Base-by-base conservation (phyloP, 1,140 invertebrate species). In the Carcinoscorpius rotundicauda region DNA sequence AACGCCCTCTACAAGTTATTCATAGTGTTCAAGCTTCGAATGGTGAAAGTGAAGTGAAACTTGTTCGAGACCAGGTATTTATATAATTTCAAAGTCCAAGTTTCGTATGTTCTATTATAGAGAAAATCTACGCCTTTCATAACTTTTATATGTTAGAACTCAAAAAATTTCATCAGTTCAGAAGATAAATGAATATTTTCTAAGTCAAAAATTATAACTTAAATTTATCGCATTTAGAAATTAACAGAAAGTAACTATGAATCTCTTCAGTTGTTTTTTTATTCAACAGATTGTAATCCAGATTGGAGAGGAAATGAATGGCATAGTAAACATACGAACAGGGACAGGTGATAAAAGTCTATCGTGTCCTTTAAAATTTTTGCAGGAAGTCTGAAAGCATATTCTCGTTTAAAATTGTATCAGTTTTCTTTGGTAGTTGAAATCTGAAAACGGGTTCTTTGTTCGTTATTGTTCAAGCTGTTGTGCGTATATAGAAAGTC, bases 271-370 rank as follows among this genome's bases (percentile, higher is more conserved):
- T 49, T 62, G 0, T 52, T 11, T 64, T 62, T 59, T 67, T 48
- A 62, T 70, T 72, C 64, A 60, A 51, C 55, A 84, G 82, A 83
- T 84, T 74, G 82, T 84, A 48, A 81, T 84, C 64, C 82, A 83
- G 73, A 86, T 93, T 3, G 89, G 91, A 3, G 91, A 95, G 69
- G 92, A 95, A 72, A 80, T 91, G 0, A 89, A 93, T 72, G 92
- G 92, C 6, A 91, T 92, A 82, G 88, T 94, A 58, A 90, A 91
- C 84, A 91, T 97, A 58, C 83, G 91, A 89, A 88, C 65, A 86
- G 91, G 63, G 82, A 91, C 78, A 84, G 92, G 81, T 84, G 89
- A 76, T 83, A 88, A 81, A 85, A 88, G 70, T 78, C 89, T 72
- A 8, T 58, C 67, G 4, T 94, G 80, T 72, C 80, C 81, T 8